A percentile compares a stretch with the other conserved stretches of the same genome.
Evolutionary conservation across 2,888 invertebrate genomes (phyloP).

Genomic region (Molanna angustata): DNA sequence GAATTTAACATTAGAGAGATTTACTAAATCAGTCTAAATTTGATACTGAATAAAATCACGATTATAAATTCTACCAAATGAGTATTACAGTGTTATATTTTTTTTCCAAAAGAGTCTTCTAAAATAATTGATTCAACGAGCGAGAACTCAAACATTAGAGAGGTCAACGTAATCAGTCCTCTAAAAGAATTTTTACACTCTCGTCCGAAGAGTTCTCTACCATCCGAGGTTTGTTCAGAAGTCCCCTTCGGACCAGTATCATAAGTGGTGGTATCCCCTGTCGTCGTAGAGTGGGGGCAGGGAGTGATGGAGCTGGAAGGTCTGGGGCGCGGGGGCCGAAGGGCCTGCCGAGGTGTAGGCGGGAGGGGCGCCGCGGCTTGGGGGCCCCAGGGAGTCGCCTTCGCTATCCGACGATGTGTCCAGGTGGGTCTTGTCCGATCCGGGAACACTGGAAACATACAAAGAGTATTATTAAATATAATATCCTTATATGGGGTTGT

Average conservation of each 20-base stretch:
- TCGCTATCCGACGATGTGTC: conserved; percentile 49
- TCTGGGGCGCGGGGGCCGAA: conserved; percentile 11
- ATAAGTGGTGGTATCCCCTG: conserved; percentile 31
- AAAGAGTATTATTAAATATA: too few relatives aligned
- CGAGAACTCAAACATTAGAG: too few relatives aligned
- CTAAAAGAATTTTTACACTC: neutral
- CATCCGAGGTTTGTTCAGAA: conserved; percentile 1
- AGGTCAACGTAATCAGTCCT: neutral
- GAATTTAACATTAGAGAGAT: too few relatives aligned
- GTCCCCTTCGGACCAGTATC: conserved; percentile 26
- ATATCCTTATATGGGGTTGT: too few relatives aligned
- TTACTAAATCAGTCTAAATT: too few relatives aligned
- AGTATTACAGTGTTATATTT: too few relatives aligned
- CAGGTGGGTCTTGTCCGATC: conserved; percentile 47
- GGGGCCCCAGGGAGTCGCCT: conserved; percentile 40
- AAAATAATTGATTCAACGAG: too few relatives aligned
- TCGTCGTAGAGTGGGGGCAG: conserved; percentile 28
- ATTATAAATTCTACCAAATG: too few relatives aligned
- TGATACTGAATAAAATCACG: too few relatives aligned
- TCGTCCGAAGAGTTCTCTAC: neutral
- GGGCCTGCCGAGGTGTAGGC: conserved; percentile 8
- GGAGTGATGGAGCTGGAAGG: conserved; percentile 19
- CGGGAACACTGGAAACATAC: conserved; percentile 39
- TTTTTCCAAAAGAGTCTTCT: too few relatives aligned
- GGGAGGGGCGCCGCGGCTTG: conserved; percentile 10